Base-by-base conservation (phyloP, 2,797 vertebrate species). In the Alcedo atthis region DNA sequence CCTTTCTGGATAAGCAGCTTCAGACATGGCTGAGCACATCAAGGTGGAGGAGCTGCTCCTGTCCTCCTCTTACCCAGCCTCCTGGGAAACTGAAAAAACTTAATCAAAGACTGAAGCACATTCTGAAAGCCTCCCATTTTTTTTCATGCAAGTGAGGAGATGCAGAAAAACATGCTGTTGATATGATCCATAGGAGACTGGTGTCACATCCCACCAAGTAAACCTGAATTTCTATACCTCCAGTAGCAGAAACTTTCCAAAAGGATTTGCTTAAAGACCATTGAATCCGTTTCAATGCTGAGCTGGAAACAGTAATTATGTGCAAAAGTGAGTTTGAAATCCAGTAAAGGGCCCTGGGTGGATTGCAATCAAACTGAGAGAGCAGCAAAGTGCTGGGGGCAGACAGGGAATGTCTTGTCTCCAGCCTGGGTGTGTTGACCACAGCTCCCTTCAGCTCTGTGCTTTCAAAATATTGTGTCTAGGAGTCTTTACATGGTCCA, bases 361-460 rank as follows among this genome's bases (percentile, higher is more conserved):
- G 16, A 3, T 30, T 7, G 9, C 1, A 3, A 3, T 61, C 1
- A 3, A 33, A 28, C 10, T 15, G 45, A 13, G 37, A 3, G 22
- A 30, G 43, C 22, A n/a, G 32, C 54, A 62, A 10, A 0, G 5
- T 3, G 45, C 43, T 18, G 37, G 2, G 45, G 69, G 30, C 57
- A 15, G 32, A 18, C 7, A 4, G 35, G 48, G 37, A 61, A 32
- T 3, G 6, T 21, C 66, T n/a, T 4, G 1, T n/a, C 53, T 64
- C 53, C 40, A 26, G 20, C 28, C 46, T 4, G 37, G 15, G 11
- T 15, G 11, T 1, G 2, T 70, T n/a, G 40, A 46, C 33, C 66
- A 58, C 22, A 7, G 86, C 37, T 68, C 26, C 26, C 45, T 40
- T 28, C 26, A 9, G 5, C 32, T 21, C 22, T 4, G 18, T 2